A percentile compares a stretch with the other conserved stretches of the same genome.
phyloP scores from a whole-genome alignment of 2,113 vertebrate species.

The Sylvilagus bachmani region DNA sequence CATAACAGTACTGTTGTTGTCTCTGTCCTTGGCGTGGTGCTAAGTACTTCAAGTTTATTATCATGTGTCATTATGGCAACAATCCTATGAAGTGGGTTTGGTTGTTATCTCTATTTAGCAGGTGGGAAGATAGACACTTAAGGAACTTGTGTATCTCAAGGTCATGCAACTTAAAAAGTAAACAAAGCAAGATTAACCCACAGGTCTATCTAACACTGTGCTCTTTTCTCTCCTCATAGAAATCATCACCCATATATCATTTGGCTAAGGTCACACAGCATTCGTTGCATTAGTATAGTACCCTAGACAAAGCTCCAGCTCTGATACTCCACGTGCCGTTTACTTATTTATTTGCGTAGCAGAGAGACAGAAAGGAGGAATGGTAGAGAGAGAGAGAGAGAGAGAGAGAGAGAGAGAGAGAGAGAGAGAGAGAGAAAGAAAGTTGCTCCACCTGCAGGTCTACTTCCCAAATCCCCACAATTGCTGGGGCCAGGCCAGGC shows the following conservation, averaged over 20 bases:
- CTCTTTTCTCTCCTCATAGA: constrained; percentile 45
- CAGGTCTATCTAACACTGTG: not conserved
- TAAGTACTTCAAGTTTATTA: not conserved
- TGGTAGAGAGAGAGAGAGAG: no score
- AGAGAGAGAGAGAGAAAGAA: no score
- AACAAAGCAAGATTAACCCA: not conserved
- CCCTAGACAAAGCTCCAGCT: not conserved
- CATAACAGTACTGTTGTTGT: not conserved
- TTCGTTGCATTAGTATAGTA: not conserved
- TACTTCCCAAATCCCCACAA: no score
- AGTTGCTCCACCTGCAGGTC: no score
- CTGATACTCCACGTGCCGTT: not conserved
- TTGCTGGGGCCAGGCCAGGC: no score
- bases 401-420: no score
- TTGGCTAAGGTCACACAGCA: not conserved
- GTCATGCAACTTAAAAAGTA: not conserved
- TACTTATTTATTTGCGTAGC: no score
- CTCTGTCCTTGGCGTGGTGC: not conserved
- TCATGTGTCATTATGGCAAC: not conserved
- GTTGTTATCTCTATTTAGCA: constrained; percentile 18
- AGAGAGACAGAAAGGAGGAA: no score
- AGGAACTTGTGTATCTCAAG: not conserved
- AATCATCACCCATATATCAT: not conserved
- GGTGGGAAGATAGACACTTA: not conserved
- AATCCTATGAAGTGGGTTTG: not conserved